Conservation (phyloP, 92 coral and sea anemone species). For the Siderastrea radians region DNA sequence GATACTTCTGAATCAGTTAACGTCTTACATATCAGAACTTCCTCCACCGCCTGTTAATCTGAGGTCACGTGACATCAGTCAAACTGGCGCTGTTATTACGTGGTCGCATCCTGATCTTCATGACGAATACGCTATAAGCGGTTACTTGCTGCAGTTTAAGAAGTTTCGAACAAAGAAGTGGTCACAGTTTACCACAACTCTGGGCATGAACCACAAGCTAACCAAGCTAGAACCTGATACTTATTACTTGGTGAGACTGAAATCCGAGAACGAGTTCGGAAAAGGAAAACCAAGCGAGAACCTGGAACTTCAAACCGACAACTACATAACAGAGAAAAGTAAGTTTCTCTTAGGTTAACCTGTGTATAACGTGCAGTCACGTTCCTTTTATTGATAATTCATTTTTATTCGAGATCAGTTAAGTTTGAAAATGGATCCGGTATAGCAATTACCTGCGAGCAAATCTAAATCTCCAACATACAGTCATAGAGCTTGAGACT, state of each 20-base stretch:
- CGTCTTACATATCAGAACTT: conserved; percentile 38
- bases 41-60: conserved; percentile 81
- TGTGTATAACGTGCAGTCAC: background rate
- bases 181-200: conserved; percentile 54
- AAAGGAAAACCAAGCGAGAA: conserved; percentile 67
- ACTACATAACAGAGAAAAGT: conserved; percentile 52
- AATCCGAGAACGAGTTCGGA: conserved; percentile 76
- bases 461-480: too few relatives aligned
- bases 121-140: conserved; percentile 66
- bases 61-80: conserved; percentile 49
- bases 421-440: too few relatives aligned
- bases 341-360: background rate
- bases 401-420: too few relatives aligned
- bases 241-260: conserved; percentile 71
- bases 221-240: conserved; percentile 66
- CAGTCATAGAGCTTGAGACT: too few relatives aligned
- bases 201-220: conserved; percentile 60
- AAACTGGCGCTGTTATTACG: conserved; percentile 54
- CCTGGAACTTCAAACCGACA: conserved; percentile 50
- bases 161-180: conserved; percentile 67
- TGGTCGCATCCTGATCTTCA: conserved; percentile 83
- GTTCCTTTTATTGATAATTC: too few relatives aligned
- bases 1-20: too few relatives aligned
- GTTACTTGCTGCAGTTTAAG: conserved; percentile 70
- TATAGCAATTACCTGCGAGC: too few relatives aligned